Conservation (phyloP, 2,797 vertebrate genomes). For the Pelobates cultripes region DNA sequence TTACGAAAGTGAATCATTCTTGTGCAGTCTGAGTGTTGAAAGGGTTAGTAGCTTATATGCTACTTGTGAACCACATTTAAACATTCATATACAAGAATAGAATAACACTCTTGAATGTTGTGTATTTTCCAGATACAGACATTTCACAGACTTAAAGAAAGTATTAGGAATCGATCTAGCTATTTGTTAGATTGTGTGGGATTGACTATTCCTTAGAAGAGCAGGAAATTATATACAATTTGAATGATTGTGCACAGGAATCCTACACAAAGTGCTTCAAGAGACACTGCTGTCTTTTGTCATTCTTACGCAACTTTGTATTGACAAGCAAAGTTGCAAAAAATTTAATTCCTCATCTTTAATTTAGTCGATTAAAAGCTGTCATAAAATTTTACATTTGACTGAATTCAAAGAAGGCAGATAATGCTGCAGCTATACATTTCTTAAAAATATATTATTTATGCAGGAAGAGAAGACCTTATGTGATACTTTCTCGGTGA, state of each 20-base stretch:
- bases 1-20: too few species aligned
- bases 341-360: slow-evolving; percentile 11
- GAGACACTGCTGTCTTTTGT: slow-evolving; percentile 10
- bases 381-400: neutral
- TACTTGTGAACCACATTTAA: too few species aligned
- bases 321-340: neutral
- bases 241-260: neutral
- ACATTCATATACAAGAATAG: neutral
- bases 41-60: neutral
- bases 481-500: neutral
- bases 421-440: neutral
- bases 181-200: slow-evolving; percentile 21
- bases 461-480: neutral
- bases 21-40: neutral
- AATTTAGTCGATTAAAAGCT: neutral
- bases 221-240: slow-evolving; percentile 7
- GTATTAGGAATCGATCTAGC: neutral
- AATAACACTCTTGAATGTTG: neutral
- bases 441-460: too few species aligned
- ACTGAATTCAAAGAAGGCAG: neutral
- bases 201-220: slow-evolving; percentile 8
- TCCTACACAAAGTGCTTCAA: neutral
- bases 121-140: neutral
- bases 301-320: neutral
- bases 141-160: neutral